Conservation (phyloP, 2,797 vertebrate genomes). For the Clamator glandarius region DNA sequence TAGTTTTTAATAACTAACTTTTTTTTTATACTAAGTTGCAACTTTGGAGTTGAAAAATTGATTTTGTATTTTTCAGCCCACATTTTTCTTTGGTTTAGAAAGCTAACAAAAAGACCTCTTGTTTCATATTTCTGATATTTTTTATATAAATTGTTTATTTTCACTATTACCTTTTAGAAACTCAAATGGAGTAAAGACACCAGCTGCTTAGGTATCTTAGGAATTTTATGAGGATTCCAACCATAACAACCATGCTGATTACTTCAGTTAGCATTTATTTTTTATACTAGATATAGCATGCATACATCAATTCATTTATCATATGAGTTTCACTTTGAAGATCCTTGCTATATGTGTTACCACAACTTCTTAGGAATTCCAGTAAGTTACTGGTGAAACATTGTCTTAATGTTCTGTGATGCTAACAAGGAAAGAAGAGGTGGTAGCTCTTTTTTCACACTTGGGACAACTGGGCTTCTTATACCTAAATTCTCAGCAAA, state of each 20-base stretch:
- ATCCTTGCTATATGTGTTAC: neutral
- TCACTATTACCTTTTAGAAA: neutral
- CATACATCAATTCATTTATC: neutral
- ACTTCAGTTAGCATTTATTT: neutral
- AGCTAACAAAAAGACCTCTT: neutral
- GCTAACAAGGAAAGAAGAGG: constrained; percentile 18
- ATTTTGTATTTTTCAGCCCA: neutral
- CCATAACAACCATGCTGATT: neutral
- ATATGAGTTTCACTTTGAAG: neutral
- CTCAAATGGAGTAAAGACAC: neutral
- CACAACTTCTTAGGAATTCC: neutral
- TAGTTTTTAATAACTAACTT: neutral
- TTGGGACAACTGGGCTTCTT: neutral
- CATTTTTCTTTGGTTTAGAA: neutral
- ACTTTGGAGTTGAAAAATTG: neutral
- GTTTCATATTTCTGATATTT: neutral
- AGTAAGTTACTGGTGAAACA: neutral
- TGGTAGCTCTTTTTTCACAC: constrained; percentile 6
- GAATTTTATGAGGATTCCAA: neutral
- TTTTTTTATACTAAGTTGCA: neutral
- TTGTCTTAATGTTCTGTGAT: constrained; percentile 15
- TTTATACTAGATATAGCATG: neutral
- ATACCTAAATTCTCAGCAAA: constrained; percentile 3
- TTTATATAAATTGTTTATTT: neutral
- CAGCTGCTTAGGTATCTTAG: neutral